Evolutionary conservation across 2,888 invertebrate genomes (phyloP).

Genomic region (Agrypnus murinus): DNA sequence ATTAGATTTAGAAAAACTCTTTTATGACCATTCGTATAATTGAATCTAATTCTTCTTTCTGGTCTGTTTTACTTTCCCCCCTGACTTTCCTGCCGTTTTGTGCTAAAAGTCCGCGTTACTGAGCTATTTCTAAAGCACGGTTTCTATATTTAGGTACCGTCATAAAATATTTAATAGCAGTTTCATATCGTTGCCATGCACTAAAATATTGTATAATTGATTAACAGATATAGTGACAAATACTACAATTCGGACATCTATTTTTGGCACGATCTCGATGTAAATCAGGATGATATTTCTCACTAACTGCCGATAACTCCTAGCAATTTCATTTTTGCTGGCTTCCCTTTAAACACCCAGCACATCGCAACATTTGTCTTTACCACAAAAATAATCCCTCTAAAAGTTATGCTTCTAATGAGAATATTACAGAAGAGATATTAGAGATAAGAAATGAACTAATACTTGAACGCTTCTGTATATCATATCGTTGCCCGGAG

Average conservation of each 20-base stretch:
- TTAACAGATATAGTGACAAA: conserved; percentile 86
- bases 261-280: conserved; percentile 95
- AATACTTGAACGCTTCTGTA: conserved; percentile 45
- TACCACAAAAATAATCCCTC: conserved; percentile 93
- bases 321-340: conserved; percentile 86
- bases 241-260: conserved; percentile 92
- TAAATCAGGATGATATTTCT: conserved; percentile 93
- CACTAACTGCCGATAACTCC: conserved; percentile 86
- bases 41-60: conserved; percentile 86
- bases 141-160: conserved; percentile 91
- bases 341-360: conserved; percentile 77
- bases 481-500: too few species aligned
- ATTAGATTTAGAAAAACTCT: too few species aligned
- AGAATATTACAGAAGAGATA: conserved; percentile 50
- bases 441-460: conserved; percentile 51
- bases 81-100: conserved; percentile 73
- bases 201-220: conserved; percentile 90
- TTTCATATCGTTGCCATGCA: conserved; percentile 85
- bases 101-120: conserved; percentile 74
- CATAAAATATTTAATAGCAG: conserved; percentile 90
- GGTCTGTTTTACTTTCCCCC: conserved; percentile 75
- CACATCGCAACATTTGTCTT: conserved; percentile 92
- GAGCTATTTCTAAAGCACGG: conserved; percentile 82
- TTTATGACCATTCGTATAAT: conserved; percentile 88
- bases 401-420: conserved; percentile 73